Evolutionary conservation across 2,113 vertebrate genomes (phyloP), one percentile per base, ranked within the genome.

Genomic region (Peromyscus polionotus): DNA sequence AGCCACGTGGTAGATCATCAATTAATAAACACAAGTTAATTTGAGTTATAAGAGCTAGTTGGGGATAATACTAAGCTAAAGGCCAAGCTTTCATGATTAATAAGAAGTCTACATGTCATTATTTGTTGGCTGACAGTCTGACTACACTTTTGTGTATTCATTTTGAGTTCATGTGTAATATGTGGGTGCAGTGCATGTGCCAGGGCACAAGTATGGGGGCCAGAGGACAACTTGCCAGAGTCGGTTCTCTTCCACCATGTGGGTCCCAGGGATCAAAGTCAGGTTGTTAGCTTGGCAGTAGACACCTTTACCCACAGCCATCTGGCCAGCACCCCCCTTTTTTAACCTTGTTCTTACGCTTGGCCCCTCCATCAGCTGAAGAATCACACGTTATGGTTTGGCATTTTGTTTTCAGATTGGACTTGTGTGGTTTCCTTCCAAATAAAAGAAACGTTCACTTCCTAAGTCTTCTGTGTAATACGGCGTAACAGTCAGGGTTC

Each of bases 381-480:
- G 48, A 54, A 91, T 31, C 26, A 94, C 83, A 93, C 59, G 48
- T 92, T 68, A 86, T 87, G 39, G 51, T 70, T 97, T 97, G 57
- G 28, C 45, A 77, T 75, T 97, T 97, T 88, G 76, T 88, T 81
- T 88, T 96, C 76, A 83, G 9, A 95, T 93, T 88, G 79, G 85
- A 86, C 17, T 79, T 42, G 22, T 67, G 6, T 67, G 33, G 75
- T 88, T 80, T 91, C 92, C 28, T 13, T 68, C 54, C 70, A 91
- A 95, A 73, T 91, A 81, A 90, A 80, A 86, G 67, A 95, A 51
- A 81, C 17, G 42, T 95, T 86, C 24, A 28, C 65, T 94, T 92
- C 79, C 83, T 93, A 87, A 54, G n/a, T 77, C 59, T 91, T 42
- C 31, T 94, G 59, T 88, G 67, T 90, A 97, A 57, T 81, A 36